Evolutionary conservation across 2,888 invertebrate genomes (phyloP).

Genomic region (Oegoconia quadripuncta): DNA sequence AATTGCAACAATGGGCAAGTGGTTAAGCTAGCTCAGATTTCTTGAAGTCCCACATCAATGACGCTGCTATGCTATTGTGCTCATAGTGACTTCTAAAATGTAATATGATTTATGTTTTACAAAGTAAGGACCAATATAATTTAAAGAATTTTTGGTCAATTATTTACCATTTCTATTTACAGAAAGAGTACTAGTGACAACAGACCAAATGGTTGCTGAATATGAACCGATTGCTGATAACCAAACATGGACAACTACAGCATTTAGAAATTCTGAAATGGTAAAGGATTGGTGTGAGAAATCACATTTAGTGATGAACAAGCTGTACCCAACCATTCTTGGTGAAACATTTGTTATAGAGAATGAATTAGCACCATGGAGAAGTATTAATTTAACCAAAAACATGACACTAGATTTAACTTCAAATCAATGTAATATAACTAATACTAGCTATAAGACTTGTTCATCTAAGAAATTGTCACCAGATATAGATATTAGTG

Average conservation of each 20-base stretch:
- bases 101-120: background rate
- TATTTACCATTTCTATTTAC: conserved; percentile 33
- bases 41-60: too few species aligned
- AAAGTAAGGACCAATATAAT: background rate
- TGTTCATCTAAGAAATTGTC: conserved; percentile 43
- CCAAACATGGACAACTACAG: conserved; percentile 34
- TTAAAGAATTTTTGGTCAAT: conserved; percentile 5
- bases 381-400: conserved; percentile 35
- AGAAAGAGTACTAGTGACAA: conserved; percentile 82
- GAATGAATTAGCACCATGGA: conserved; percentile 48
- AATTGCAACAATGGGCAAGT: too few species aligned
- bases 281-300: conserved; percentile 69
- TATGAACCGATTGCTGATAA: conserved; percentile 65
- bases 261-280: conserved; percentile 57
- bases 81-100: too few species aligned
- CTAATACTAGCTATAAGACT: conserved; percentile 51
- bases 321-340: conserved; percentile 66
- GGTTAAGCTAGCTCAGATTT: too few species aligned
- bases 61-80: too few species aligned
- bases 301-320: conserved; percentile 59
- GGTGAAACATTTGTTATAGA: conserved; percentile 58
- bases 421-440: conserved; percentile 33
- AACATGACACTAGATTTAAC: conserved; percentile 48
- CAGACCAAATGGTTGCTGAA: conserved; percentile 80
- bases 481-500: conserved; percentile 50